A percentile compares a stretch with the other conserved stretches of the same genome.
Conservation (phyloP, 2,113 vertebrate genomes). For the Cyrtonyx montezumae region DNA sequence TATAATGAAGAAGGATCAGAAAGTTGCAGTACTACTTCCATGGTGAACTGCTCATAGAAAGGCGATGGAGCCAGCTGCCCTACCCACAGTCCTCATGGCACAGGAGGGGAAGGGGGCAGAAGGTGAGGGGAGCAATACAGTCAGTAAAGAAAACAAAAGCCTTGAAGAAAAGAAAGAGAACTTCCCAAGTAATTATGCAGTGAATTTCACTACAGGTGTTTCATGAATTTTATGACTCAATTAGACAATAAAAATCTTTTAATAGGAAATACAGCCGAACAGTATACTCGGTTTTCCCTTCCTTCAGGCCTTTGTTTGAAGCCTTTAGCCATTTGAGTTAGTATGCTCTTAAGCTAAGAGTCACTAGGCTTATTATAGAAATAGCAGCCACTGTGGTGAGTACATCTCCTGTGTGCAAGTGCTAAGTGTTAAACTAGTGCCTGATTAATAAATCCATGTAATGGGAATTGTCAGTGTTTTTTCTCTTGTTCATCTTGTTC, state of each 20-base stretch:
- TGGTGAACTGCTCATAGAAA: neutral
- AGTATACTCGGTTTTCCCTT: neutral
- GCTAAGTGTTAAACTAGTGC: neutral
- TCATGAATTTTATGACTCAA: neutral
- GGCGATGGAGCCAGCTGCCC: neutral
- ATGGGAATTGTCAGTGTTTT: neutral
- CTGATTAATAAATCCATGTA: neutral
- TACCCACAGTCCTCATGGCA: neutral
- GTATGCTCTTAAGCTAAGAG: neutral
- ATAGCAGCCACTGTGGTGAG: neutral
- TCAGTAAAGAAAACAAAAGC: neutral
- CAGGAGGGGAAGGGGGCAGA: neutral
- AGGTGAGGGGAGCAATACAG: neutral
- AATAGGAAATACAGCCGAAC: neutral
- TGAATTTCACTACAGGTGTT: neutral
- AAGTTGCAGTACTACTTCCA: neutral
- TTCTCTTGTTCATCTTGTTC: neutral
- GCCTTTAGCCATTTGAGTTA: neutral
- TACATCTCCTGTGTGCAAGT: neutral
- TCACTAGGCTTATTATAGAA: neutral
- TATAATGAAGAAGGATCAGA: neutral
- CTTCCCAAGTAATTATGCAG: neutral
- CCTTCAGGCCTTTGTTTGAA: neutral
- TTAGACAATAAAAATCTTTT: neutral
- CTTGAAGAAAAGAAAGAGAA: neutral